Evolutionary conservation across 2,797 vertebrate genomes (phyloP).

Genomic region (Molossus molossus): DNA sequence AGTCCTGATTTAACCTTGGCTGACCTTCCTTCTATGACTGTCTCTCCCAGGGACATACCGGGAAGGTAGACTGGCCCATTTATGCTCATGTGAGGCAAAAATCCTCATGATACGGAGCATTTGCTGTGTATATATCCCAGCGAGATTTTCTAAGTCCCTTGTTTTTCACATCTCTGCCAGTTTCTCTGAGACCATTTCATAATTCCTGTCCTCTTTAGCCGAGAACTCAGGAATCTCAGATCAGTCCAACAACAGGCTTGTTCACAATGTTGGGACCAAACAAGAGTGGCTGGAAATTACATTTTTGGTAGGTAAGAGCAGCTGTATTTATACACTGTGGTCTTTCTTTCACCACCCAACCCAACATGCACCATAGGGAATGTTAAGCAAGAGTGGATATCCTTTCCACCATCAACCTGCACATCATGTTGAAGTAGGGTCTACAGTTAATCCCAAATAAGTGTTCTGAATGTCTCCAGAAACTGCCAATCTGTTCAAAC

Average conservation of each 20-base stretch:
- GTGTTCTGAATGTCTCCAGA: not conserved
- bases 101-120: not conserved
- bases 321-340: not conserved
- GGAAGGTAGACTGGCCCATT: not conserved
- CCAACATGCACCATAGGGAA: not conserved
- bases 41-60: not conserved
- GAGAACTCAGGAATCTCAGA: not conserved
- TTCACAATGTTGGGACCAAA: slow-evolving; percentile 3
- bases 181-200: not conserved
- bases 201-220: not conserved
- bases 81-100: not conserved
- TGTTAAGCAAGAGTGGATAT: not conserved
- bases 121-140: not conserved
- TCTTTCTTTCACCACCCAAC: not conserved
- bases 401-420: not conserved
- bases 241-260: not conserved
- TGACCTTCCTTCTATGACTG: not conserved
- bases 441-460: not conserved
- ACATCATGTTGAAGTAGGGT: not conserved
- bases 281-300: not conserved
- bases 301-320: not conserved
- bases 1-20: slow-evolving; percentile 33
- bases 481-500: not conserved
- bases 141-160: not conserved
- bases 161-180: not conserved